Evolutionary conservation across 1,140 invertebrate species (phyloP), one percentile per base, ranked within the genome.

Genomic region (Rhizoglyphus robini): DNA sequence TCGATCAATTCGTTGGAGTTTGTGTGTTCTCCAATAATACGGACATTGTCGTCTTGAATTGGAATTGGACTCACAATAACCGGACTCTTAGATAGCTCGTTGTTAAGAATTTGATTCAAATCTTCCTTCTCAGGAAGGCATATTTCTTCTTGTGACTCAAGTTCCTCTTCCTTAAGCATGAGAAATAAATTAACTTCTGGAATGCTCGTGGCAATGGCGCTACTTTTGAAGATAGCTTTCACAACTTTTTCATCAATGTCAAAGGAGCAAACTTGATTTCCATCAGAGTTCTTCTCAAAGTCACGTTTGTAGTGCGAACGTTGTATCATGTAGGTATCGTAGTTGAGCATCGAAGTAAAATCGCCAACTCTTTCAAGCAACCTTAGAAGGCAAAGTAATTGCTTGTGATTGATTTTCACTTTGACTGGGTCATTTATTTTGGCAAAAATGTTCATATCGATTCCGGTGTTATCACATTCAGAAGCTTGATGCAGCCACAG

Each of bases 341-440:
- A 25, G 27, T 61, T 63, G 4, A 68, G 8, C 1, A 31, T 36
- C 8, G 23, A 23, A 4, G 25, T 29, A 41, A 68, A 68, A 20
- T 68, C 32, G 2, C 58, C 65, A 51, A 68, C 8, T 23, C 60
- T 30, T 48, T 66, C 65, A n/a, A 66, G 23, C n/a, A 67, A 51
- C 38, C 68, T 32, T 38, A 62, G 18, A 3, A 68, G 31, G 34
- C 62, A 66, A 5, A 66, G 30, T n/a, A 49, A 65, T 31, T 58
- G 48, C n/a, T 60, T 32, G n/a, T 68, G 64, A 11, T 67, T 67
- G 0, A 68, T 29, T n/a, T 59, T 23, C 51, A 65, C 34, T 32
- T 54, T 47, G 20, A 68, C 27, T 11, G 64, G 36, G 1, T 36
- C 23, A 20, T 36, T 29, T 31, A 68, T 57, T n/a, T 30, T 29